Evolutionary conservation across 2,888 invertebrate species (phyloP).

Genomic region (Limnephilus marmoratus): DNA sequence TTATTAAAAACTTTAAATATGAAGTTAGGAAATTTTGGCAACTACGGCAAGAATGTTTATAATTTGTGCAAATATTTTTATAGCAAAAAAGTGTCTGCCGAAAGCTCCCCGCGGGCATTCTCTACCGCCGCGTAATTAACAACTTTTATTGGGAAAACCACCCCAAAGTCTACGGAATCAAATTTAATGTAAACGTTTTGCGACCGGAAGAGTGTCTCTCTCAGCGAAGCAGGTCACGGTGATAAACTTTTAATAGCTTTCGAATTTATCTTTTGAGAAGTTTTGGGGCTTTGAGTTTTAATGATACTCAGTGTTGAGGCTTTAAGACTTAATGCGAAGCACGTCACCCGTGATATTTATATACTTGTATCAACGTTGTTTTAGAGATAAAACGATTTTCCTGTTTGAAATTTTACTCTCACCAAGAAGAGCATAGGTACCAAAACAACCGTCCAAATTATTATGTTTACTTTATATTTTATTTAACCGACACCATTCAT

Average conservation of each 20-base stretch:
- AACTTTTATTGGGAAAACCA: conserved; percentile 14
- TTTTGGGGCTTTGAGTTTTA: conserved; percentile 3
- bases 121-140: not conserved
- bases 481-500: too few species aligned
- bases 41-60: not conserved
- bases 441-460: too few species aligned
- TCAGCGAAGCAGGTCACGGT: not conserved
- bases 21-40: not conserved
- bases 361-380: not conserved
- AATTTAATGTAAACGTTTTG: conserved; percentile 33
- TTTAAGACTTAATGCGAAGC: not conserved
- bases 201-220: not conserved
- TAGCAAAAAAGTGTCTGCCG: not conserved
- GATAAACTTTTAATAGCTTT: conserved; percentile 23
- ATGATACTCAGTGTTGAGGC: not conserved
- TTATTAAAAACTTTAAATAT: not conserved
- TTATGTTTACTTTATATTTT: too few species aligned
- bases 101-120: conserved; percentile 4
- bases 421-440: not conserved
- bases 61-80: not conserved
- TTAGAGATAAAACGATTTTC: not conserved
- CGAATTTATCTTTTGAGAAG: conserved; percentile 14
- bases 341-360: not conserved
- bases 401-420: not conserved
- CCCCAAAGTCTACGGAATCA: conserved; percentile 8